phyloP scores from a whole-genome alignment of 2,888 invertebrate genomes.

The Dryobota labecula region DNA sequence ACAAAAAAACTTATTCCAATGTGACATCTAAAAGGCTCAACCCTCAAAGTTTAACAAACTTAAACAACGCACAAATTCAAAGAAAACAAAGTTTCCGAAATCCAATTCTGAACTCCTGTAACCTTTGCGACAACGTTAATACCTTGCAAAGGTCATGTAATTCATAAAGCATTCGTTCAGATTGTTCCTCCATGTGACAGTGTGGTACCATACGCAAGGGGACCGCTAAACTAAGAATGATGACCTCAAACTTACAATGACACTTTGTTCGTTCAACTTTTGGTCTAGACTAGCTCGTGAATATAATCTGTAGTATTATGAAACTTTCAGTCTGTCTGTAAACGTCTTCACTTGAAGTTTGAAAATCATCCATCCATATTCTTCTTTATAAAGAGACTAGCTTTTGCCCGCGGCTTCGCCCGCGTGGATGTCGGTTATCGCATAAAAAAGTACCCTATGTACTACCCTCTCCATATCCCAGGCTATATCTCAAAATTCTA shows the following conservation, averaged over 20 bases:
- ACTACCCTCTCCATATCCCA: too few relatives aligned
- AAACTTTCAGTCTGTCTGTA: constrained; percentile 29
- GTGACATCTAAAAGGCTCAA: not conserved
- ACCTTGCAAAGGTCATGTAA: constrained; percentile 29
- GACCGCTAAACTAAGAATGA: constrained; percentile 50
- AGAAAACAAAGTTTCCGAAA: constrained; percentile 43
- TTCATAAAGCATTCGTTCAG: constrained; percentile 29
- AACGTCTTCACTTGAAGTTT: constrained; percentile 30
- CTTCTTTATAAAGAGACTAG: constrained; percentile 4
- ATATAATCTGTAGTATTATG: constrained; percentile 38
- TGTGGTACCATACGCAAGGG: constrained; percentile 27
- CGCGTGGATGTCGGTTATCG: too few relatives aligned
- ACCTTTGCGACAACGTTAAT: constrained; percentile 15
- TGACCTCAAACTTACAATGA: constrained; percentile 44
- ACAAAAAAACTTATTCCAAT: not conserved
- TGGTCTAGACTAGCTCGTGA: constrained; percentile 42
- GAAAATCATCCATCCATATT: constrained; percentile 29
- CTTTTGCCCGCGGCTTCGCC: too few relatives aligned
- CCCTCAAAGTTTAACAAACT: constrained; percentile 10
- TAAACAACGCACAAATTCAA: constrained; percentile 36
- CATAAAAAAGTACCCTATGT: too few relatives aligned
- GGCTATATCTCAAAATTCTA: too few relatives aligned
- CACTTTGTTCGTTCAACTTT: constrained; percentile 47
- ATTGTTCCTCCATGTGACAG: constrained; percentile 16
- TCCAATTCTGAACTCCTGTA: constrained; percentile 29